Evolutionary conservation across 2,797 vertebrate genomes (phyloP), one percentile per base, ranked within the genome.

Genomic region (Garrulus glandarius): DNA sequence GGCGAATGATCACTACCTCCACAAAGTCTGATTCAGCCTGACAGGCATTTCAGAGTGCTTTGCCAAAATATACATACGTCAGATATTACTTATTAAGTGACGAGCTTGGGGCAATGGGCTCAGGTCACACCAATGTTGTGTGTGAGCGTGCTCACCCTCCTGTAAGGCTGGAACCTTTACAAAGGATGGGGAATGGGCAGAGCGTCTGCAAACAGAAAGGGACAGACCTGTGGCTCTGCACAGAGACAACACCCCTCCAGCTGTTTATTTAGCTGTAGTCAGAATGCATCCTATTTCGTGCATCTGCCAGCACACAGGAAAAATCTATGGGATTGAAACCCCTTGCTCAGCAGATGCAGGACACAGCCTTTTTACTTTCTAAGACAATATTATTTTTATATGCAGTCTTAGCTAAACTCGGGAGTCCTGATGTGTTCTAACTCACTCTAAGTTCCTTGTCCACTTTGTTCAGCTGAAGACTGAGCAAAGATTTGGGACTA

Each of bases 291-390:
- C 20, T 13, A 5, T 17, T 75, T 27, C 69, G 72, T 63, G 43
- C 61, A 60, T 30, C 70, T 72, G 76, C 85, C 79, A 93, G 82
- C 32, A 56, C 2, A 5, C 34, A 50, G 52, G 52, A 56, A 76
- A 92, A 84, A 84, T 32, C 2, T 56, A 46, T 0, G 18, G 56
- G 34, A 52, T 23, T 17, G 24, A 94, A 95, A 84, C 2, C 22
- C 29, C 67, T 95, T 82, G 63, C 74, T 97, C 95, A 96, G 93
- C 89, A 96, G 59, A 93, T 37, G 59, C 30, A 84, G 69, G 44
- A 56, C 46, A 44, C 4, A 15, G 80, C 37, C 59, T 86, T 88
- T 93, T 86, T 36, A 88, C 36, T 96, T 90, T 84, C 89, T 84
- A 84, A 86, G 60, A 82, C 59, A 95, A 72, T 86, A 91, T 92